Percentiles rank a stretch among this genome's conserved stretches.
Evolutionary conservation across 1,140 invertebrate genomes (phyloP).

Genomic region (Potamilus streckersoni): DNA sequence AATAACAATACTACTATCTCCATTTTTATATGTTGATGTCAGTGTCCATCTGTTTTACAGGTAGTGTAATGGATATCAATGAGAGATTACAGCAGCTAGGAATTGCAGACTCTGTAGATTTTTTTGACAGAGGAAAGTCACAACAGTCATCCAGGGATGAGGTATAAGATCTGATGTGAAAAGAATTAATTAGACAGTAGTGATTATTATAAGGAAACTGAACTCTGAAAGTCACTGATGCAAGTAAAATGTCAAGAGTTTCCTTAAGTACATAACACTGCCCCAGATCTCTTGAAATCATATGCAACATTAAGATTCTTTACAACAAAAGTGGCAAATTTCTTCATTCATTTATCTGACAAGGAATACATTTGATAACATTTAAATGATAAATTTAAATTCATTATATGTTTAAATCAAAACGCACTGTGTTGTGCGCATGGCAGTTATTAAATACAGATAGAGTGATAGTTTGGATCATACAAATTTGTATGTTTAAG

Average conservation of each 20-base stretch:
- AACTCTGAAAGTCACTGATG: conserved; percentile 4
- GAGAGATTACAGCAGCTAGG: conserved; percentile 46
- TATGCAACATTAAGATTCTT: neutral
- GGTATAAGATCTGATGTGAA: conserved; percentile 1
- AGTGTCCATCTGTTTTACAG: conserved; percentile 23
- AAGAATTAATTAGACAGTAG: neutral
- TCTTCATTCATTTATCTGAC: no score
- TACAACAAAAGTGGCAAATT: no score
- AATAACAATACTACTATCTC: neutral
- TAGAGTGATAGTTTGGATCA: no score
- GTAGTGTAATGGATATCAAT: conserved; percentile 52
- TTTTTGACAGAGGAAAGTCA: conserved; percentile 23
- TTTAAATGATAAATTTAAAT: no score
- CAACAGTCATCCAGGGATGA: conserved; percentile 32
- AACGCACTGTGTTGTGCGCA: no score
- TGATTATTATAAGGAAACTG: neutral
- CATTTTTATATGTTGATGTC: neutral
- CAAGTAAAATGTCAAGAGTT: neutral
- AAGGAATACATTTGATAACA: no score
- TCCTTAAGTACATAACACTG: conserved; percentile 4
- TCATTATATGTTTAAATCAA: no score
- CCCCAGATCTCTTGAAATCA: neutral
- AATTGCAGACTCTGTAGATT: conserved; percentile 28
- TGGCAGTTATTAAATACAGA: no score
- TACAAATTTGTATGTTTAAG: no score